Base-by-base conservation (phyloP, 2,888 invertebrate genomes). In the Zaprionus lineosus region DNA sequence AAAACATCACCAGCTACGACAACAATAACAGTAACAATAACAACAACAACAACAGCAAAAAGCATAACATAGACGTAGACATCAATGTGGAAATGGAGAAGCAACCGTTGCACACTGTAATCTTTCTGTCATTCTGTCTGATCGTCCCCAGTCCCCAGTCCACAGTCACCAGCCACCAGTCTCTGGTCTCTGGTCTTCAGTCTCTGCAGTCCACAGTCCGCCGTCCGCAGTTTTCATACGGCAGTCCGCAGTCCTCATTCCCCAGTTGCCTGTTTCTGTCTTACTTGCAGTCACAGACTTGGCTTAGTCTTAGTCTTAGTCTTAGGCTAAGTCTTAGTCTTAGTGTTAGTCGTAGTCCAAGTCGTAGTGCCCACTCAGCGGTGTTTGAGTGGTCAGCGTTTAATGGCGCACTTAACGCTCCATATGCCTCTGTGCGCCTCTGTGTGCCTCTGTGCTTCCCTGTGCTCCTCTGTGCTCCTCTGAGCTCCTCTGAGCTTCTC, bases 81-180 rank as follows among this genome's bases (percentile, higher is more conserved):
- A 48, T 55, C 61, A 29, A 68, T 26, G 33, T 50, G 50, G 36
- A 48, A 16, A 48, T 48, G 56, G 58, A 29, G 59, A 67, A 59
- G 60, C 74, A 52, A 76, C 77, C 56, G 74, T 73, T 77, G 69
- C 40, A 39, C 62, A 53, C 55, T 56, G 37, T 58, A 82, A 76
- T 81, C 82, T 70, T 33, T 36, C 43, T 82, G 83, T 82, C 81
- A 68, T 64, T 70, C 47, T 50, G 47, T 53, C 61, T 51, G 56
- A 60, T 50, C 48, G 37, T 57, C 44, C 31, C 46, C 33, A n/a
- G n/a, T n/a, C n/a, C n/a, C n/a, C n/a, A n/a, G 48, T 43, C 26
- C 34, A 24, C 26, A 50, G 50, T 64, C n/a, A n/a, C n/a, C n/a
- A n/a, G n/a, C n/a, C n/a, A n/a, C n/a, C n/a, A n/a, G n/a, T n/a